phyloP scores from a whole-genome alignment of 2,113 vertebrate genomes.

The Pteronura brasiliensis region DNA sequence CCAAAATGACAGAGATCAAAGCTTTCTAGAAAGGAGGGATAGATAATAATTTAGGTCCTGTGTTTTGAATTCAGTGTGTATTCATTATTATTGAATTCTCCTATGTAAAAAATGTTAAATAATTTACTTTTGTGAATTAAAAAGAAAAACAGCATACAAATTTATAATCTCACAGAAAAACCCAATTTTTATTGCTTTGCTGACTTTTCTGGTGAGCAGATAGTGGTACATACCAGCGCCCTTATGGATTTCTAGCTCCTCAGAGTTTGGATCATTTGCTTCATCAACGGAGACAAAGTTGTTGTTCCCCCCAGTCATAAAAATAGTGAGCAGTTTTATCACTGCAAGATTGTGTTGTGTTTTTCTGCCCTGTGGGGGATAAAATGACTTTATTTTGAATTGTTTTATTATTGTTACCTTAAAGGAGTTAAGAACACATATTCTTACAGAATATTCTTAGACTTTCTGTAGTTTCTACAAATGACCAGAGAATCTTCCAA shows the following conservation, averaged over 20 bases:
- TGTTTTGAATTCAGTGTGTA: not conserved
- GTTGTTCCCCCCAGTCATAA: not conserved
- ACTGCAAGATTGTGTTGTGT: not conserved
- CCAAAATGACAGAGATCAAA: not conserved
- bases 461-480: not conserved
- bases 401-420: conserved; percentile 44
- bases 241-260: not conserved
- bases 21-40: not conserved
- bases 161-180: not conserved
- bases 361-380: not conserved
- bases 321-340: conserved; percentile 3
- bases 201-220: not conserved
- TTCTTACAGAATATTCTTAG: not conserved
- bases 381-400: conserved; percentile 31
- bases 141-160: not conserved
- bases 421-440: not conserved
- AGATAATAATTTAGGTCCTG: not conserved
- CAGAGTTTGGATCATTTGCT: not conserved
- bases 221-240: no score
- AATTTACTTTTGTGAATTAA: not conserved
- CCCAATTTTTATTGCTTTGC: not conserved
- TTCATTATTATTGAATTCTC: not conserved
- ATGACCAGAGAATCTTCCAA: not conserved
- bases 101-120: not conserved
- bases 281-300: not conserved